Evolutionary conservation across 2,888 invertebrate species (phyloP), one percentile per base, ranked within the genome.

Genomic region (Anticlea derivata): DNA sequence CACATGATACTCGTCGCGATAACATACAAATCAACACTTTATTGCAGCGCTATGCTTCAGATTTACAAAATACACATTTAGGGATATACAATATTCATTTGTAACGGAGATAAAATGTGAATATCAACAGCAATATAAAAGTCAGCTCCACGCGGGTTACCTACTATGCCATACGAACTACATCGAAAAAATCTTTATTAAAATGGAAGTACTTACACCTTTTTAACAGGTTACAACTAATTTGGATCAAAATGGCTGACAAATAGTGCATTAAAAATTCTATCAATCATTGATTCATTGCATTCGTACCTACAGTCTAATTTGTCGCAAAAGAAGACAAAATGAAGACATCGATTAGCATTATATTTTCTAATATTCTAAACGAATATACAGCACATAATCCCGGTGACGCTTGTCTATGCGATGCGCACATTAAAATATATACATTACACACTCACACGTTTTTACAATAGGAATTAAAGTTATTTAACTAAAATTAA

Each of bases 181-280:
- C 79, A 70, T 82, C 73, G 83, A 85, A 85, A 86, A 84, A 84
- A 78, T 79, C 83, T 86, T 53, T 86, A 87, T 80, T 72, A 85
- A 86, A 89, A 86, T 90, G 89, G 89, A 89, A 90, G 89, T 90
- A 89, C 86, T 86, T 86, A 85, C 78, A 83, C 76, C 73, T 77
- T 74, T 77, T 81, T 78, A 79, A 75, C 78, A 74, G 74, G 72
- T 78, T 83, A 83, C 68, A 83, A 86, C 80, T 86, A 87, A 86
- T 83, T 79, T 82, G 80, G 82, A 78, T 86, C 78, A 81, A 83
- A 86, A 87, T 86, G 88, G 88, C 86, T 83, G 86, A 87, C 87
- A 75, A 80, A 70, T 78, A 75, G 85, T 85, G 85, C 83, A 79
- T 80, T 75, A 73, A 77, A 79, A 81, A 80, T 78, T 79, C 61